Percentiles rank a stretch among this genome's conserved stretches.
Evolutionary conservation across 2,113 vertebrate species (phyloP).

Genomic region (Eolophus roseicapilla): DNA sequence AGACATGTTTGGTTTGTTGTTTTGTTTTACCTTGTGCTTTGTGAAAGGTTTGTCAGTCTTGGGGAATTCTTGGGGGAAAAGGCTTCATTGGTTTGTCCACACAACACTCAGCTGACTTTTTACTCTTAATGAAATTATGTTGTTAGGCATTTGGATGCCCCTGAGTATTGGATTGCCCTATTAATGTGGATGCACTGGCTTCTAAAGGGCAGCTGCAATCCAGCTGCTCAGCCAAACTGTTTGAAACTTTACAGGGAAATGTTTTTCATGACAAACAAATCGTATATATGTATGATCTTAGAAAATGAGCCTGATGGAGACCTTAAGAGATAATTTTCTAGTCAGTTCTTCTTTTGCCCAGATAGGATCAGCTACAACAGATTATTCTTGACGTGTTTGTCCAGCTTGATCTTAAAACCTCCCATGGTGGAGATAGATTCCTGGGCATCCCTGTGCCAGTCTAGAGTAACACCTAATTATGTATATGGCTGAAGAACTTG

Average conservation of each 20-base stretch:
- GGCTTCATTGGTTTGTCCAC: not conserved
- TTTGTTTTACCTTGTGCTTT: not conserved
- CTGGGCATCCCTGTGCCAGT: not conserved
- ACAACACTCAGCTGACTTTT: not conserved
- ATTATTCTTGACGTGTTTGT: not conserved
- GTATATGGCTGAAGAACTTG: not conserved
- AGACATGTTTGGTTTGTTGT: not conserved
- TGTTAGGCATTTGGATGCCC: not conserved
- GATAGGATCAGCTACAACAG: not conserved
- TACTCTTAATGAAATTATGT: not conserved
- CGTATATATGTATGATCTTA: not conserved
- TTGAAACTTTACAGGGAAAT: not conserved
- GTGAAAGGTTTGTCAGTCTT: not conserved
- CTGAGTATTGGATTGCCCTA: not conserved
- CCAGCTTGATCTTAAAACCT: not conserved
- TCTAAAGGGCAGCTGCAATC: not conserved
- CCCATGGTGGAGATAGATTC: accelerated
- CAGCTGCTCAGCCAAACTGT: not conserved
- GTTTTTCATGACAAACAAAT: not conserved
- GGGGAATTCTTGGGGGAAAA: not conserved
- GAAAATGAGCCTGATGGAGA: not conserved
- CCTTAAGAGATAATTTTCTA: not conserved
- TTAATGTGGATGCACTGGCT: not conserved
- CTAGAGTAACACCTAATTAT: not conserved
- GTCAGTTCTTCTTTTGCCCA: accelerated